Percentiles rank a stretch among this genome's conserved stretches.
Evolutionary conservation across 2,888 invertebrate species (phyloP).

Genomic region (Thumatha senex): DNA sequence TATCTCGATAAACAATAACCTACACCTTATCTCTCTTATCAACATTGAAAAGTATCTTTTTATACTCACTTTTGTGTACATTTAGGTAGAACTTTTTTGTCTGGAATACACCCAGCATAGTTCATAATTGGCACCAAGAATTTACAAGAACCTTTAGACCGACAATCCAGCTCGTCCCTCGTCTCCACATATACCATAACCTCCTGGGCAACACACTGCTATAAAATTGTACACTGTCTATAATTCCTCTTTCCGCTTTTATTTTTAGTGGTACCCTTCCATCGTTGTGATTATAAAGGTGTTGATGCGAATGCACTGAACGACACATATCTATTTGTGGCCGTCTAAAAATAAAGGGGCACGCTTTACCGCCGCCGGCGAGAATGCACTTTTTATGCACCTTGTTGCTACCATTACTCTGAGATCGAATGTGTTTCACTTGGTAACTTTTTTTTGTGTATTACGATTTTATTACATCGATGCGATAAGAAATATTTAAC

Average conservation of each 20-base stretch:
- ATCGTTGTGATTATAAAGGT: conserved; percentile 39
- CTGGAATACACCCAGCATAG: too few relatives aligned
- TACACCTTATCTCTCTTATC: too few relatives aligned
- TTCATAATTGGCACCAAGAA: too few relatives aligned
- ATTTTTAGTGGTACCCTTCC: conserved; percentile 41
- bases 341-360: conserved; percentile 66
- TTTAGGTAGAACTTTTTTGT: too few relatives aligned
- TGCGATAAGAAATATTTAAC: too few relatives aligned
- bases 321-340: conserved; percentile 69
- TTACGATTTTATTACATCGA: neutral
- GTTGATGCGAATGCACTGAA: conserved; percentile 53
- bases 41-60: too few relatives aligned
- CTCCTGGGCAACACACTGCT: neutral
- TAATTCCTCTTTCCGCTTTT: conserved; percentile 35
- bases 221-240: conserved; percentile 10
- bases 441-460: conserved; percentile 8
- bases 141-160: too few relatives aligned
- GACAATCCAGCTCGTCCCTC: too few relatives aligned
- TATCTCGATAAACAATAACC: too few relatives aligned
- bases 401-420: conserved; percentile 42
- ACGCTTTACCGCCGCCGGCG: conserved; percentile 44
- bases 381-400: conserved; percentile 73
- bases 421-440: conserved; percentile 19
- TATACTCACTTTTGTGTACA: too few relatives aligned
- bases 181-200: too few relatives aligned